phyloP scores from a whole-genome alignment of 2,797 vertebrate species.

The Manis pentadactyla region DNA sequence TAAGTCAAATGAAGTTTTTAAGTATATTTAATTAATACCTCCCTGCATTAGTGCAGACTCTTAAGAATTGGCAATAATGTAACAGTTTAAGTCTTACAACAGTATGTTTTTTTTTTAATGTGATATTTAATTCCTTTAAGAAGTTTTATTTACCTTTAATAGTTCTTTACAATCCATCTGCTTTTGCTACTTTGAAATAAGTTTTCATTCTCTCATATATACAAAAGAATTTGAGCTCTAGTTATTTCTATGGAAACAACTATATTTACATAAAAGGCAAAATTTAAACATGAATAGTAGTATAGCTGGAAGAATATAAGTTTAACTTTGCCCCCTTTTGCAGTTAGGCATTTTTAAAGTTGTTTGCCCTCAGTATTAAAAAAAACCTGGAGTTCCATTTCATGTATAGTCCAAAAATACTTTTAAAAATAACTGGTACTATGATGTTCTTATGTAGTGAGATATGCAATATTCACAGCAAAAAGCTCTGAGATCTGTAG shows the following conservation, averaged over 20 bases:
- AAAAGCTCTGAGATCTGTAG: conserved; percentile 59
- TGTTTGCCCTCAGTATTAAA: conserved; percentile 49
- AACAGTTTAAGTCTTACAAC: conserved; percentile 50
- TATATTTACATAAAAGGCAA: conserved; percentile 59
- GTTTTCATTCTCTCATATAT: conserved; percentile 47
- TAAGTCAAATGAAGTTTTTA: conserved; percentile 53
- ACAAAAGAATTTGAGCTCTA: conserved; percentile 61
- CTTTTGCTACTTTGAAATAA: conserved; percentile 58
- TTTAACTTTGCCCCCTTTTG: conserved; percentile 60
- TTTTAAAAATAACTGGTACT: conserved; percentile 53
- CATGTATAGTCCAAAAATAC: conserved; percentile 36
- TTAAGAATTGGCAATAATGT: conserved; percentile 47
- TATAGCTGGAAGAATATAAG: conserved; percentile 58
- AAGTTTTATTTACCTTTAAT: conserved; percentile 55
- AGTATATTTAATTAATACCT: conserved; percentile 59
- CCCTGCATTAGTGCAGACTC: conserved; percentile 34
- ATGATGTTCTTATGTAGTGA: conserved; percentile 44
- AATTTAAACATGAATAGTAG: conserved; percentile 64
- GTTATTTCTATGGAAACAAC: conserved; percentile 56
- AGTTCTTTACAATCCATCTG: conserved; percentile 54
- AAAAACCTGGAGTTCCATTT: conserved; percentile 9
- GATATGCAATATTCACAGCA: conserved; percentile 17
- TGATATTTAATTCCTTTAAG: conserved; percentile 66
- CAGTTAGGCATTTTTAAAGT: conserved; percentile 51
- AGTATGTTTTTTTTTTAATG: conserved; percentile 50